Evolutionary conservation across 2,888 invertebrate species (phyloP).

Genomic region (Lasioglossum malachurum): DNA sequence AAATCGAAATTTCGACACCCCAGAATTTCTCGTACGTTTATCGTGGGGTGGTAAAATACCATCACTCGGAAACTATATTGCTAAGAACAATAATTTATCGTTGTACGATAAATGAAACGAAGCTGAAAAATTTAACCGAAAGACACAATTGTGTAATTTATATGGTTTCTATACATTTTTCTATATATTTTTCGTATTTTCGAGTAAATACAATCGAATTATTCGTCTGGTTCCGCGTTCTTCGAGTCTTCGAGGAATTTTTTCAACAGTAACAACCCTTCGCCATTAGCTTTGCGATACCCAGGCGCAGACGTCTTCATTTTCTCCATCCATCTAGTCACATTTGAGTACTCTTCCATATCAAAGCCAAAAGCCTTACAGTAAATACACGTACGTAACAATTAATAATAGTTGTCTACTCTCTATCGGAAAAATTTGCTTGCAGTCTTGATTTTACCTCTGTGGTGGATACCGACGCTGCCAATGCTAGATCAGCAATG

Average conservation of each 20-base stretch:
- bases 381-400: not conserved
- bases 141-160: not conserved
- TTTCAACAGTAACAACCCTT: conserved; percentile 75
- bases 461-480: conserved; percentile 75
- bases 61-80: not conserved
- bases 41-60: too few species aligned
- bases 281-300: conserved; percentile 85
- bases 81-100: not conserved
- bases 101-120: not conserved
- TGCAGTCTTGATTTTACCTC: conserved; percentile 68
- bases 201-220: not conserved
- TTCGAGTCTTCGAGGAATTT: conserved; percentile 46
- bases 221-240: not conserved
- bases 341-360: conserved; percentile 88
- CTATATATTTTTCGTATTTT: not conserved
- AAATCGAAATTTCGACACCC: too few species aligned
- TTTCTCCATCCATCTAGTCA: conserved; percentile 88
- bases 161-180: not conserved
- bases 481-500: conserved; percentile 79
- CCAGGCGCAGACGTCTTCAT: conserved; percentile 87
- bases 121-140: not conserved
- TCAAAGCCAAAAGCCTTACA: conserved; percentile 79
- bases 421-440: not conserved
- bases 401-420: not conserved
- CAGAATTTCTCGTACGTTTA: too few species aligned